Evolutionary conservation across 30 jellyfish, hydroid and myxozoan genomes (phyloP), one percentile per base, ranked within the genome.

Genomic region (Morbakka virulenta): DNA sequence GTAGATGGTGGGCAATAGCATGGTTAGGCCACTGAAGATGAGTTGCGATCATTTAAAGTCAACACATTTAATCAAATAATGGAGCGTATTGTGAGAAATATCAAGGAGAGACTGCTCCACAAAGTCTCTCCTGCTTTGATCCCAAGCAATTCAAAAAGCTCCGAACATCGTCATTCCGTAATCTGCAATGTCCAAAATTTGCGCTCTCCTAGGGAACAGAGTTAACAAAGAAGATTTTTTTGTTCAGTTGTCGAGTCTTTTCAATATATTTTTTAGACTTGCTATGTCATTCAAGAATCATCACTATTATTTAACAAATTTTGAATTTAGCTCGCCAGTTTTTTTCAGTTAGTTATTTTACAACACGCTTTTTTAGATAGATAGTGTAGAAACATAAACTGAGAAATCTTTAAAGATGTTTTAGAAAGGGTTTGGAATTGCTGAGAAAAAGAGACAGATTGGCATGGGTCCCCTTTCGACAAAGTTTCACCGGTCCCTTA

Each of bases 81-180:
- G 89, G 89, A 78, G 25, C 2, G 50, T 50, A 17, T 78, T 47
- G 74, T 41, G 13, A 31, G 22, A 48, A 78, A 49, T 47, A 1
- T 64, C 33, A 65, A 36, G 22, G 35, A 3, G 47, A 21, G 72
- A 24, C 50, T 78, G 28, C 34, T 34, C 11, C 35, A 63, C 32
- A 64, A 64, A 73, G 64, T 64, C 64, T 77, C 48, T 65, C 89
- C 26, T 77, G 89, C 82, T 47, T 77, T 26, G 82, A 64, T 29
- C 82, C 89, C 27, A 62, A 61, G 49, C 21, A 65, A 28, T 71
- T 71, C 49, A 28, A 17, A 4, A 73, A 71, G 77, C 53, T 71
- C 33, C 31, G 30, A 20, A 13, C 22, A 52, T 12, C 33, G 81
- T 71, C 32, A 4, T 68, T 28, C 83, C 77, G 2, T 47, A n/a